These are phyloP conservation scores for Solen grandis DNA, from an alignment of 1,140 invertebrate species.

Conservation along the genomic window DNA sequence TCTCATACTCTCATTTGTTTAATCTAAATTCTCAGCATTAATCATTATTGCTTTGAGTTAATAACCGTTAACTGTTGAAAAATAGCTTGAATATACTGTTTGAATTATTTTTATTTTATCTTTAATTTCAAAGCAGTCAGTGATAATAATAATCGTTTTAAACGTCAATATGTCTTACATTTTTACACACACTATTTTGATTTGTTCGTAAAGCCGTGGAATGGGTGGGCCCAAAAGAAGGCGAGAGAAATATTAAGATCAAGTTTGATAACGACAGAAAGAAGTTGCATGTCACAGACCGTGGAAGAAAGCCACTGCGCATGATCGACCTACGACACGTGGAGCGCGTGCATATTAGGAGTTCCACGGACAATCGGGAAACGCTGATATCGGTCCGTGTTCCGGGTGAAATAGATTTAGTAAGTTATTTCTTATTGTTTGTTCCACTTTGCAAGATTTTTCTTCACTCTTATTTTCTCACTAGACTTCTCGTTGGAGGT, in stretches of 20 bases:
- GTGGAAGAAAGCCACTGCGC: slow-evolving; percentile 74
- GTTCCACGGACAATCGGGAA: slow-evolving; percentile 31
- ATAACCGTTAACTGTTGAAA: too few relatives aligned
- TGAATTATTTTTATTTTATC: not conserved
- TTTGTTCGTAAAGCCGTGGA: slow-evolving; percentile 55
- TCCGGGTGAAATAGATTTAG: slow-evolving; percentile 61
- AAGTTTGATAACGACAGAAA: slow-evolving; percentile 59
- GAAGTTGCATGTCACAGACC: slow-evolving; percentile 61
- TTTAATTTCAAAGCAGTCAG: not conserved
- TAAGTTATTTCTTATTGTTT: slow-evolving; percentile 33
- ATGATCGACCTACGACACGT: slow-evolving; percentile 82
- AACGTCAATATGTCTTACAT: not conserved
- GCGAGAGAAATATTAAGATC: slow-evolving; percentile 60
- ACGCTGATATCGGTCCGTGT: slow-evolving; percentile 62
- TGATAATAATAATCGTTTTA: not conserved
- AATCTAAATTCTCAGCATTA: too few relatives aligned
- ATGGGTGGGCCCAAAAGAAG: slow-evolving; percentile 66
- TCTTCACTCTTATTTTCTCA: not conserved
- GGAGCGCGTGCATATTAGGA: slow-evolving; percentile 32
- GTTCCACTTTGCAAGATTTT: not conserved
- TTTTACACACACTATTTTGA: not conserved
- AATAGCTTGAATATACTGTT: not conserved
- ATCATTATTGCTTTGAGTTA: too few relatives aligned
- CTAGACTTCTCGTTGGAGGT: not conserved
- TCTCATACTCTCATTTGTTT: too few relatives aligned